Conservation (phyloP, 1,140 invertebrate species). For the Calliphora vicina region DNA sequence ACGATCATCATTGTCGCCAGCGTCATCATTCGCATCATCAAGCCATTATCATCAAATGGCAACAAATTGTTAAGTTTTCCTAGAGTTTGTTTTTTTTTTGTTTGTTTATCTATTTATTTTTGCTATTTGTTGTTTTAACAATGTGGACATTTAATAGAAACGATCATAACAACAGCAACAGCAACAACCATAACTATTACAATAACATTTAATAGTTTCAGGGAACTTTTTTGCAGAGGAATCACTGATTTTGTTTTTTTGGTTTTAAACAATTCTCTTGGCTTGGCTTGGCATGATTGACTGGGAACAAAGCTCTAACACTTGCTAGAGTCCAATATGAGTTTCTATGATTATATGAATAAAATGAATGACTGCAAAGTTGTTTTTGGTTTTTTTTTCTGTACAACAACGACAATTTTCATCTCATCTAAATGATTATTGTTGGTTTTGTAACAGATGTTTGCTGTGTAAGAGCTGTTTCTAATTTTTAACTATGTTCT, state of each 20-base stretch:
- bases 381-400: neutral
- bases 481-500: neutral
- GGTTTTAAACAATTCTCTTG: neutral
- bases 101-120: neutral
- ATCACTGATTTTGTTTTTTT: neutral
- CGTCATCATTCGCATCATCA: no score
- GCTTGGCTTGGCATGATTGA: neutral
- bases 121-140: neutral
- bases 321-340: neutral
- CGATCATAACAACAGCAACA: neutral
- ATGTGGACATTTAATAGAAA: neutral
- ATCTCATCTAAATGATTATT: neutral
- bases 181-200: neutral
- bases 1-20: no score
- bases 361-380: neutral
- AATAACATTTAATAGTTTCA: neutral
- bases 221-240: neutral
- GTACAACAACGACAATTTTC: neutral
- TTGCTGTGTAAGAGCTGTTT: neutral
- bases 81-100: neutral
- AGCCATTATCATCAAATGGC: neutral
- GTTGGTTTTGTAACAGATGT: neutral
- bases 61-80: neutral
- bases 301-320: neutral
- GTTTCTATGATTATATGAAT: no score